Conservation (phyloP, 2,113 vertebrate genomes). For the Malurus alboscapulatus region DNA sequence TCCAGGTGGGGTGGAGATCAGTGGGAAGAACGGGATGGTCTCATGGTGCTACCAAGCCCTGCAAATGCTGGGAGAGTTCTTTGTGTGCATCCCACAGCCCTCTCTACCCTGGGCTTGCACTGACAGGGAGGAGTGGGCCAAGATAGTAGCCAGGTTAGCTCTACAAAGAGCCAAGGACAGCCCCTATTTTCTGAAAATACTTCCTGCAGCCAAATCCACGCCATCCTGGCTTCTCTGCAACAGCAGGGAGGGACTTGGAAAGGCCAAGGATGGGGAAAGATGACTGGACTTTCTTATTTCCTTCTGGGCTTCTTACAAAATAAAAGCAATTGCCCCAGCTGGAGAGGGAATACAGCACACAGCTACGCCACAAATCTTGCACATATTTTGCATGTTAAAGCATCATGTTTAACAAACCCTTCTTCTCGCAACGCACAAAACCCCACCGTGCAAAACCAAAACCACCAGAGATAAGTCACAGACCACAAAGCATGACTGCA, state of each 20-base stretch:
- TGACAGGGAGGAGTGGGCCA: background rate
- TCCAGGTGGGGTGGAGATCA: background rate
- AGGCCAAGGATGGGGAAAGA: background rate
- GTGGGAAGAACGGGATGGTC: background rate
- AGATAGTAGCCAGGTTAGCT: background rate
- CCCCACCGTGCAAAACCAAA: background rate
- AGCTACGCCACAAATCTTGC: background rate
- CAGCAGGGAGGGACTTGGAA: background rate
- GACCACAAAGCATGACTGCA: background rate
- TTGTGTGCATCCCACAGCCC: background rate
- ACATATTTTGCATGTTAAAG: background rate
- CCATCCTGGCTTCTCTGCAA: background rate
- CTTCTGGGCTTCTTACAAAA: background rate
- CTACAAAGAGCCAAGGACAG: background rate
- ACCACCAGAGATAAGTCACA: background rate
- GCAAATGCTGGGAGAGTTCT: background rate
- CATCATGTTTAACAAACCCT: background rate
- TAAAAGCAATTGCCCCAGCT: background rate
- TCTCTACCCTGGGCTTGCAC: background rate
- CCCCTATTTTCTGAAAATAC: background rate
- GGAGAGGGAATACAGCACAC: background rate
- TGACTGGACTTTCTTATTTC: background rate
- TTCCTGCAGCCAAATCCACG: background rate
- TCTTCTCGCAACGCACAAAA: background rate
- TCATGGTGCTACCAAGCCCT: background rate